Evolutionary conservation across 2,113 vertebrate species (phyloP).

Genomic region (Zosterops lateralis): DNA sequence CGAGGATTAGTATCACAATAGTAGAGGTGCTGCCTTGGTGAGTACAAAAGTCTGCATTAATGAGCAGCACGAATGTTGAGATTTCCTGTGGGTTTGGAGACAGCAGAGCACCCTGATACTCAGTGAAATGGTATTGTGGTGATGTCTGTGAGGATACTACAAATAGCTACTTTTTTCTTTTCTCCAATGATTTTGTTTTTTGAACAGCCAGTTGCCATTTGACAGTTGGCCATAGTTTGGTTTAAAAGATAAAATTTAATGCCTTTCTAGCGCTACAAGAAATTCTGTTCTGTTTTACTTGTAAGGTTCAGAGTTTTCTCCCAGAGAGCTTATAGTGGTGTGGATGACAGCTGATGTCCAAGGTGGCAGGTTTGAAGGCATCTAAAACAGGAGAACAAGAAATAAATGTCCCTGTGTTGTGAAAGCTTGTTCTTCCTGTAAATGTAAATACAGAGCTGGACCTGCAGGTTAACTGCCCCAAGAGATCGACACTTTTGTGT

Average conservation of each 20-base stretch:
- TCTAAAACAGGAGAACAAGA: neutral
- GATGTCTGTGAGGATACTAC: neutral
- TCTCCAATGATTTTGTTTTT: neutral
- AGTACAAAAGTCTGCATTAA: neutral
- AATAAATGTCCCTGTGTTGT: neutral
- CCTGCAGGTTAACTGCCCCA: rapidly evolving
- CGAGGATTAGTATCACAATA: neutral
- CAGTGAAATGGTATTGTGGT: neutral
- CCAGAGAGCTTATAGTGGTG: neutral
- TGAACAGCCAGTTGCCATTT: neutral
- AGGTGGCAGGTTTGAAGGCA: neutral
- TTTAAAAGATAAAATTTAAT: neutral
- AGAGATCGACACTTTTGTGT: neutral
- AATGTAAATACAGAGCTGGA: neutral
- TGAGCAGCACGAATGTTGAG: rapidly evolving
- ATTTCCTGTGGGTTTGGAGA: neutral
- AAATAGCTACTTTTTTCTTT: neutral
- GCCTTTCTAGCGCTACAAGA: neutral
- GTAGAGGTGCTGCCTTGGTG: neutral
- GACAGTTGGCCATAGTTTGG: neutral
- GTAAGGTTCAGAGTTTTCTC: neutral
- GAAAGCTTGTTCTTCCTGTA: neutral
- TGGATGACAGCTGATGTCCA: neutral
- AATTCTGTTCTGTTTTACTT: neutral
- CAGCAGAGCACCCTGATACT: neutral